These are phyloP conservation scores for Barbus barbus DNA, from an alignment of 2,113 vertebrate genomes.

Conservation along the genomic window DNA sequence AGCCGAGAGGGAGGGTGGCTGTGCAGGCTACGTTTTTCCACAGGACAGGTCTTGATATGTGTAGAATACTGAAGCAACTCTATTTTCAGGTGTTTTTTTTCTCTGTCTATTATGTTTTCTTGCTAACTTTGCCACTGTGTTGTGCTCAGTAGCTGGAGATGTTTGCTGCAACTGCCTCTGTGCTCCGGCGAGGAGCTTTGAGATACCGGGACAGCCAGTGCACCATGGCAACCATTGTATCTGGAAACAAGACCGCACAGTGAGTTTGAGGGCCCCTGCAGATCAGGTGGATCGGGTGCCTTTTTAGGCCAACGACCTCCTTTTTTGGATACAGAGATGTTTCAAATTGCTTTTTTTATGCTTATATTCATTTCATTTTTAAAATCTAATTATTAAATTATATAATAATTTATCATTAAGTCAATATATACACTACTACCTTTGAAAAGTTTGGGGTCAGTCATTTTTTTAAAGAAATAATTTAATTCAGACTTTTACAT, in stretches of 20 bases:
- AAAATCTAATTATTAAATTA: too few species aligned
- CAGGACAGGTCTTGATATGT: not conserved
- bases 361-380: too few species aligned
- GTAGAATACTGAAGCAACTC: not conserved
- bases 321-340: not conserved
- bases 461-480: too few species aligned
- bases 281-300: not conserved
- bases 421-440: too few species aligned
- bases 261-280: conserved; percentile 56
- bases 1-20: not conserved
- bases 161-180: conserved; percentile 47
- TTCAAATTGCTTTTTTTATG: too few species aligned
- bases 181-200: conserved; percentile 3
- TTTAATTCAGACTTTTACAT: too few species aligned
- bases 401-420: too few species aligned
- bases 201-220: conserved; percentile 49
- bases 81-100: not conserved
- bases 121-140: not conserved
- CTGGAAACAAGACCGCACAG: conserved; percentile 70
- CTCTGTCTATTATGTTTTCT: not conserved
- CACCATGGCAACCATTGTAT: conserved; percentile 66
- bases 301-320: not conserved
- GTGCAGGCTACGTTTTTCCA: not conserved
- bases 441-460: too few species aligned
- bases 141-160: conserved; percentile 55